Conservation (phyloP, 2,797 vertebrate species). For the Phalloptychus januarius region DNA sequence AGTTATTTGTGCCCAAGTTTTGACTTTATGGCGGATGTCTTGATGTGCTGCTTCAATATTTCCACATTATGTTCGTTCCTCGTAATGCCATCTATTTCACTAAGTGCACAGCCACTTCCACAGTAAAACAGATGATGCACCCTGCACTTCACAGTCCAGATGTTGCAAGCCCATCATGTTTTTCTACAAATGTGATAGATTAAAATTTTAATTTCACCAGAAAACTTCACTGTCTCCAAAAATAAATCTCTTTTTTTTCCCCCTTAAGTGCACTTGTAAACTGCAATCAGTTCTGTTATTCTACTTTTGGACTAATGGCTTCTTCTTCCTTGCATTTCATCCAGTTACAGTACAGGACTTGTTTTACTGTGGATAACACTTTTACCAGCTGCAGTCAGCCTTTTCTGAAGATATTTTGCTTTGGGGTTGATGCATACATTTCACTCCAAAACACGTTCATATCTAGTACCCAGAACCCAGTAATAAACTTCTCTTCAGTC, state of each 20-base stretch:
- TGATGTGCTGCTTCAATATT: not conserved
- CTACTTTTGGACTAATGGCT: not conserved
- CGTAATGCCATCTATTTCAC: not conserved
- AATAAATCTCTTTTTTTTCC: accelerated
- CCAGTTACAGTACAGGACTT: not conserved
- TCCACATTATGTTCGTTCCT: not conserved
- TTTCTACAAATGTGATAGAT: not conserved
- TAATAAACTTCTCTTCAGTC: not conserved
- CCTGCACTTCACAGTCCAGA: not conserved
- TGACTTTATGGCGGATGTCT: not conserved
- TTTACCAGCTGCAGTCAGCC: not conserved
- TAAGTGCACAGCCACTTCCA: not conserved
- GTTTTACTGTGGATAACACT: not conserved
- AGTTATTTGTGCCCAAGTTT: too few species aligned
- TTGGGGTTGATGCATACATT: not conserved
- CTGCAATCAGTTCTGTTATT: not conserved
- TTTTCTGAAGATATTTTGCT: not conserved
- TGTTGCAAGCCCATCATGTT: not conserved
- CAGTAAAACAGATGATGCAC: not conserved
- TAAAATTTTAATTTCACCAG: not conserved
- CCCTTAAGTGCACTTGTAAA: not conserved
- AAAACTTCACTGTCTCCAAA: not conserved
- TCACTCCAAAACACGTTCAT: not conserved
- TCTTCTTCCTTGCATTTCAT: not conserved
- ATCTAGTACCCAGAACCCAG: not conserved